A percentile compares a stretch with the other conserved stretches of the same genome.
Conservation (phyloP, 2,797 vertebrate genomes). For the Aselliscus stoliczkanus region DNA sequence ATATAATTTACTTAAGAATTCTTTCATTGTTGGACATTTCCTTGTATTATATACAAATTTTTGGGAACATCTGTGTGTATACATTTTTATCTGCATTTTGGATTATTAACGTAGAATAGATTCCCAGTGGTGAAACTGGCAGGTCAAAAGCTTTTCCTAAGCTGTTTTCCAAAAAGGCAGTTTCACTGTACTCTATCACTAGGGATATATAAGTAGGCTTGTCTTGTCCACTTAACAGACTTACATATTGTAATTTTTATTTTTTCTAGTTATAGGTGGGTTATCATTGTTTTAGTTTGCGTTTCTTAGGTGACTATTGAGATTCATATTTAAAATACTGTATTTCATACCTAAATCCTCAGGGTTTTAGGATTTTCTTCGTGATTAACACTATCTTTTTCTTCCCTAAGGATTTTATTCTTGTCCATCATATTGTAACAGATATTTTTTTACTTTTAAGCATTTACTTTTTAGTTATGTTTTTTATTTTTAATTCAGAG, state of each 20-base stretch:
- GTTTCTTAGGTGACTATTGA: not conserved
- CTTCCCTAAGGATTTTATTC: not conserved
- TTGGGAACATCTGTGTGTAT: not conserved
- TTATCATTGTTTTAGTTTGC: not conserved
- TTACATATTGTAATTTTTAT: not conserved
- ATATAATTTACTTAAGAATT: not conserved
- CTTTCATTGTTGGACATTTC: not conserved
- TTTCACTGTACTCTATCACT: not conserved
- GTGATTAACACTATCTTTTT: not conserved
- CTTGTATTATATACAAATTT: not conserved
- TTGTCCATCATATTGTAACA: not conserved
- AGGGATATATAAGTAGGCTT: not conserved
- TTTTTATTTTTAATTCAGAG: not conserved
- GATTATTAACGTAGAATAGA: slow-evolving; percentile 12
- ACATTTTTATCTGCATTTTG: not conserved
- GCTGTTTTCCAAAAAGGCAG: not conserved
- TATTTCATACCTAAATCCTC: not conserved
- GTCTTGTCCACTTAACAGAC: not conserved
- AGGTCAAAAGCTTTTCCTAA: not conserved
- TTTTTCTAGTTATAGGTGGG: not conserved
- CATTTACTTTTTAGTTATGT: not conserved
- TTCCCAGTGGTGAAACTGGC: not conserved
- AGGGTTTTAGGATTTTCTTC: slow-evolving; percentile 4
- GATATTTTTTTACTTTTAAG: not conserved
- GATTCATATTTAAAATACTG: not conserved